A percentile compares a stretch with the other conserved stretches of the same genome.
Conservation (phyloP, 1,140 invertebrate species). For the Pogonus chalceus region DNA sequence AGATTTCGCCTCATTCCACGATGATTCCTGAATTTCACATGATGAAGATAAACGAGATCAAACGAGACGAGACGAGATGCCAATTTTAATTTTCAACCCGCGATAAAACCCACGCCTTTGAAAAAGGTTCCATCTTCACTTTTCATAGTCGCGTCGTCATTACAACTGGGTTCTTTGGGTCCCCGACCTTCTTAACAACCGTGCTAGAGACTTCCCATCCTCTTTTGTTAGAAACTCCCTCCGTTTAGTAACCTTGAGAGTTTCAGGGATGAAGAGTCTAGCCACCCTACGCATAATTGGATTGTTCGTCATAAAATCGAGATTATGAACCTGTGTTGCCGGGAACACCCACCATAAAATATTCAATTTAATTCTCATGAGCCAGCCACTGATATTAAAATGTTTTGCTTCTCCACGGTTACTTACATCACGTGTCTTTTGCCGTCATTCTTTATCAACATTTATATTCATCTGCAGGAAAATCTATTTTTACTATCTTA, state of each 20-base stretch:
- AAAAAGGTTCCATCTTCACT: too few species aligned
- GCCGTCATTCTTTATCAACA: too few species aligned
- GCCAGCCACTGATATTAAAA: constrained; percentile 2
- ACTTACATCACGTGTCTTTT: too few species aligned
- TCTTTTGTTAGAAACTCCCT: neutral
- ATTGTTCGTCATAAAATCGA: constrained; percentile 1
- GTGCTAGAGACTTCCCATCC: neutral
- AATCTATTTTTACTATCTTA: too few species aligned
- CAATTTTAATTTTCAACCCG: too few species aligned
- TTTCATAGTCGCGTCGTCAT: neutral
- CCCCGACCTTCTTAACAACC: neutral
- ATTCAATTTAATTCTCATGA: constrained; percentile 7
- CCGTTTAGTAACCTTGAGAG: neutral
- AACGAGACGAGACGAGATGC: too few species aligned
- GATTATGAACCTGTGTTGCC: constrained; percentile 7
- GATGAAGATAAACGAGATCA: too few species aligned
- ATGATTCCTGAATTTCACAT: too few species aligned
- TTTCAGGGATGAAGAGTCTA: neutral
- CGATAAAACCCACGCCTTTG: too few species aligned
- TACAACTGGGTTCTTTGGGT: neutral
- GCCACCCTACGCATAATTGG: neutral
- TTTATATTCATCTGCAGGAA: too few species aligned
- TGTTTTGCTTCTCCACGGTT: neutral
- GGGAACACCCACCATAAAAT: neutral
- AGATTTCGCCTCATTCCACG: too few species aligned